Base-by-base conservation (phyloP, 2,797 vertebrate genomes). In the Protosalanx chinensis region DNA sequence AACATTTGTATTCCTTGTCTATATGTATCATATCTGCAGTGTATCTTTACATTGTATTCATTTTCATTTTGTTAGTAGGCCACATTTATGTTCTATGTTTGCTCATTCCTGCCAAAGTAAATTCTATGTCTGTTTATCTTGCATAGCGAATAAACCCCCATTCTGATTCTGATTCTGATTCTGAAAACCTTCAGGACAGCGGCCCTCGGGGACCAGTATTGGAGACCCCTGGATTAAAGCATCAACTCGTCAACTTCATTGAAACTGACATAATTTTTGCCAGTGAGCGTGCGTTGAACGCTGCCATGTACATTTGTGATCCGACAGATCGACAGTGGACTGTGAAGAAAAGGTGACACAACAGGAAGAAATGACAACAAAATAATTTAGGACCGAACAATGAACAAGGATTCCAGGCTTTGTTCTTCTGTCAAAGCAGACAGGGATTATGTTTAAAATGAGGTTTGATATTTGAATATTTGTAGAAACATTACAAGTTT, bases 381-480 rank as follows among this genome's bases (percentile, higher is more conserved):
- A 30, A 58, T 57, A 6, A 13, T 41, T 41, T 30, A 63, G 23
- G 18, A 46, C 41, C 41, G 12, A 46, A 46, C 41, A 46, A 46
- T 46, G 41, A 46, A 46, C 8, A 46, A 46, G 12, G 1, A 18
- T 29, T 8, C 67, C 33, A 12, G 79, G 73, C 80, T 83, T 81
- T 81, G 78, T 81, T 78, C 73, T 53, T 80, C 76, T 83, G 76
- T 20, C 3, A 32, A 6, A 76, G 7, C 0, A 18, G 18, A 37
- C 35, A 0, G 41, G 13, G 27, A 71, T 56, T n/a, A 32, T 8
- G n/a, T 3, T 30, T 10, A 29, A 23, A 13, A 13, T 16, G 4
- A n/a, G 41, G n/a, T 7, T 59, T 59, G 58, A 64, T 37, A 64
- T 51, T 66, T 51, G 20, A 30, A 29, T n/a, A 51, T 49, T 49